phyloP scores from a whole-genome alignment of 2,113 vertebrate genomes.

The Cyprinodon tularosa region DNA sequence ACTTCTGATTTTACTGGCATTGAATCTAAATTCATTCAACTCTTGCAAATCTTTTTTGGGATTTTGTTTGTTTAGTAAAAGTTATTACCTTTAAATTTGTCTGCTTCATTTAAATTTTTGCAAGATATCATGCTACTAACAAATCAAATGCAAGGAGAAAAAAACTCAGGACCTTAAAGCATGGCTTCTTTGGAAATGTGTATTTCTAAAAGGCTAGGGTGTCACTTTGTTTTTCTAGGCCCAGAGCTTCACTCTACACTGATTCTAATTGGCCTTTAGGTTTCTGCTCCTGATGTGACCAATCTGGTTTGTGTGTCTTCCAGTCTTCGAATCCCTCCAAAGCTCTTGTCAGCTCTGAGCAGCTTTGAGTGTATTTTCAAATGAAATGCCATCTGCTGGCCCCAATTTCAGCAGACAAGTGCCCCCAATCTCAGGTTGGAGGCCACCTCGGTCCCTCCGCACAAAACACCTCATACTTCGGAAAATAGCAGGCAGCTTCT shows the following conservation, averaged over 20 bases:
- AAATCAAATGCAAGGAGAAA: constrained; percentile 14
- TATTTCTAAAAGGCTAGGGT: constrained; percentile 37
- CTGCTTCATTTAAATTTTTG: neutral
- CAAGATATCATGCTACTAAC: constrained; percentile 1
- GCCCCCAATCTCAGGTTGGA: constrained; percentile 69
- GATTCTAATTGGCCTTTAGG: constrained; percentile 61
- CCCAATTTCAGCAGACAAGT: constrained; percentile 70
- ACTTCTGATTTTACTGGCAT: neutral
- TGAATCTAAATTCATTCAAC: too few species aligned
- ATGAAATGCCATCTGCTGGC: constrained; percentile 71
- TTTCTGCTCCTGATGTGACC: constrained; percentile 41
- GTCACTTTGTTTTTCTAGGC: constrained; percentile 8
- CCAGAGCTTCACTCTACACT: constrained; percentile 20
- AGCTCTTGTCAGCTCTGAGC: constrained; percentile 31
- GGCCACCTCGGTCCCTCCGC: constrained; percentile 43
- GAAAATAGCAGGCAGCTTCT: constrained; percentile 35
- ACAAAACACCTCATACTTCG: constrained; percentile 19
- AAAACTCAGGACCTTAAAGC: constrained; percentile 14
- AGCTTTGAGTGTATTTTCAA: constrained; percentile 55
- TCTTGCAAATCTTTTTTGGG: neutral
- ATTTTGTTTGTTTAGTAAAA: neutral
- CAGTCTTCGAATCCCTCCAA: constrained; percentile 32
- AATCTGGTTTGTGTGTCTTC: constrained; percentile 23
- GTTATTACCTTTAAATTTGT: neutral
- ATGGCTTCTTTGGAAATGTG: constrained; percentile 16